Conservation (phyloP, 2,797 vertebrate species). For the Micrastur ruficollis region DNA sequence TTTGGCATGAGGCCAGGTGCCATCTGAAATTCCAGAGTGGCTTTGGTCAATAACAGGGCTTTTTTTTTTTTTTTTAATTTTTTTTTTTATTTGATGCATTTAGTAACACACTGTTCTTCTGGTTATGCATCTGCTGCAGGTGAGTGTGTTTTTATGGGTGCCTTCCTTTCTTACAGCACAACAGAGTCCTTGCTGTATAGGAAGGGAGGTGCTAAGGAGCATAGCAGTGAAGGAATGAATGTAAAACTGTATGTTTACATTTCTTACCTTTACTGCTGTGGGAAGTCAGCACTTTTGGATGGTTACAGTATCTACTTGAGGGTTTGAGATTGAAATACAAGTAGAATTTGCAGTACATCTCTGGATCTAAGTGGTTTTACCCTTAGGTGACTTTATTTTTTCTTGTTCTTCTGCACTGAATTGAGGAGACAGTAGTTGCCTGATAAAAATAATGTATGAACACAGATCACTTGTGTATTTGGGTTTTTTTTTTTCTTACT, state of each 20-base stretch:
- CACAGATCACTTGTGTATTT: rapidly evolving
- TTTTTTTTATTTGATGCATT: neutral
- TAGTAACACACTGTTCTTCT: neutral
- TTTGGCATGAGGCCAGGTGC: neutral
- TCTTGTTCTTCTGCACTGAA: neutral
- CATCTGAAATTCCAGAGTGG: neutral
- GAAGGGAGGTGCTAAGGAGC: neutral
- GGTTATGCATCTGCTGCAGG: neutral
- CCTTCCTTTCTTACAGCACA: neutral
- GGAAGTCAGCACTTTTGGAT: neutral
- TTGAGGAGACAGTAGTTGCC: neutral
- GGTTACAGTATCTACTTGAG: neutral
- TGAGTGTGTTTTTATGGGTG: neutral
- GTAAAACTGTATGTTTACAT: neutral
- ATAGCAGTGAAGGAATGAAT: neutral
- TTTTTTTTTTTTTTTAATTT: neutral
- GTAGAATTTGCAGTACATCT: neutral
- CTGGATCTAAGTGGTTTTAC: neutral
- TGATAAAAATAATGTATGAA: neutral
- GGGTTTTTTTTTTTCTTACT: neutral
- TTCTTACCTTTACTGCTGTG: neutral
- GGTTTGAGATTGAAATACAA: neutral
- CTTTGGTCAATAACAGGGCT: neutral
- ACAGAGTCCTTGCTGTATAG: neutral
- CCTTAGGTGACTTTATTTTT: neutral